Evolutionary conservation across 2,888 invertebrate genomes (phyloP).

Genomic region (Netelia inedita): DNA sequence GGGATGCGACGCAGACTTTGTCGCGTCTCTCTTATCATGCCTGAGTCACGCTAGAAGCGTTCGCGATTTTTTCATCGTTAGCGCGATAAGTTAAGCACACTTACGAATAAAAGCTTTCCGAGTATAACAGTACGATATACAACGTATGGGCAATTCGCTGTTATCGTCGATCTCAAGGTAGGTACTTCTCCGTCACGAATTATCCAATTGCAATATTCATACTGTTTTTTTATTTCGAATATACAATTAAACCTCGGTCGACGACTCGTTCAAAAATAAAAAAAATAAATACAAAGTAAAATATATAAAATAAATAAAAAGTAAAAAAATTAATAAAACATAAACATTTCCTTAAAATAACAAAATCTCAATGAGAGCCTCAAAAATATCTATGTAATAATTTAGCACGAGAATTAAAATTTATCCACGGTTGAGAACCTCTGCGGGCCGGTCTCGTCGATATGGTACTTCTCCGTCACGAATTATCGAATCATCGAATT

Average conservation of each 20-base stretch:
- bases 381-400: background rate
- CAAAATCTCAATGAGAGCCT: no score
- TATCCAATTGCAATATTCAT: background rate
- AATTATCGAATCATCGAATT: constrained; percentile 20
- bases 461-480: constrained; percentile 58
- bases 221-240: background rate
- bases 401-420: background rate
- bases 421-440: constrained; percentile 50
- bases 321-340: background rate
- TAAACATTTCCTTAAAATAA: no score
- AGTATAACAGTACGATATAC: background rate
- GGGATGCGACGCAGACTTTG: background rate
- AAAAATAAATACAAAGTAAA: no score
- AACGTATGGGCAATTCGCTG: background rate
- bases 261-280: background rate
- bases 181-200: constrained; percentile 52
- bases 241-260: background rate
- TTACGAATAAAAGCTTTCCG: constrained; percentile 48
- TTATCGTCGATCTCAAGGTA: constrained; percentile 51
- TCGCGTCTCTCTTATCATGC: constrained; percentile 33
- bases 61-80: constrained; percentile 52
- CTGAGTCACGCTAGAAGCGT: constrained; percentile 59
- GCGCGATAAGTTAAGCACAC: constrained; percentile 56
- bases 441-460: constrained; percentile 50
- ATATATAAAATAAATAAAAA: background rate